Evolutionary conservation across 2,797 vertebrate species (phyloP).

Genomic region (Cottoperca gobio): DNA sequence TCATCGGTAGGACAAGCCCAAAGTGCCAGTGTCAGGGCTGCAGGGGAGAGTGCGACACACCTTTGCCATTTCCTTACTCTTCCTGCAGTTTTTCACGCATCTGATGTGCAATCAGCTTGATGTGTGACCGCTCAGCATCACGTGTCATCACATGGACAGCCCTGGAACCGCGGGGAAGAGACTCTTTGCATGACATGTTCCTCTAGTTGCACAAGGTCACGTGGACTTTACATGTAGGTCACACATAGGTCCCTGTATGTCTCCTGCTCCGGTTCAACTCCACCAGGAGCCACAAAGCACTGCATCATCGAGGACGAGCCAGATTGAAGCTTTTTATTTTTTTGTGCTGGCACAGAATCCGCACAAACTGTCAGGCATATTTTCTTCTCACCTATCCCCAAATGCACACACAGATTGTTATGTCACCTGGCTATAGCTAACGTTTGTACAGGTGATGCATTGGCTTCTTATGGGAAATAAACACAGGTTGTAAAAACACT

Average conservation of each 20-base stretch:
- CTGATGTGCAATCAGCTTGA: conserved; percentile 82
- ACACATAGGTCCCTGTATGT: conserved; percentile 48
- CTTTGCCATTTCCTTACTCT: conserved; percentile 68
- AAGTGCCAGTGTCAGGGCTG: conserved; percentile 59
- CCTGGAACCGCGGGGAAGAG: conserved; percentile 61
- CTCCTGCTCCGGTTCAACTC: conserved; percentile 38
- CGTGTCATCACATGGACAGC: conserved; percentile 69
- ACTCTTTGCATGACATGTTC: conserved; percentile 56
- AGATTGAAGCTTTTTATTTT: neutral
- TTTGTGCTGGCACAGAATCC: conserved; percentile 2
- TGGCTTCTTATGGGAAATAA: conserved; percentile 19
- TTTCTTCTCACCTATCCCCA: conserved; percentile 29
- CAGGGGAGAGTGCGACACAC: conserved; percentile 62
- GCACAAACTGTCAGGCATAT: conserved; percentile 1
- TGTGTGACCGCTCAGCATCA: conserved; percentile 67
- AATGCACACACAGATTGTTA: neutral
- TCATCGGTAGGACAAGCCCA: conserved; percentile 53
- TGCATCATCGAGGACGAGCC: conserved; percentile 23
- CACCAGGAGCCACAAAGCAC: conserved; percentile 27
- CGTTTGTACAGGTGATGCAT: conserved; percentile 28
- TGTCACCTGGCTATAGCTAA: conserved; percentile 12
- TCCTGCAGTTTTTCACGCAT: conserved; percentile 78
- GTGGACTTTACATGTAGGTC: conserved; percentile 72
- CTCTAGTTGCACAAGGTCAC: conserved; percentile 62
- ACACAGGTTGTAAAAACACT: conserved; percentile 15